Evolutionary conservation across 2,888 invertebrate genomes (phyloP).

Genomic region (Junonia oenone): DNA sequence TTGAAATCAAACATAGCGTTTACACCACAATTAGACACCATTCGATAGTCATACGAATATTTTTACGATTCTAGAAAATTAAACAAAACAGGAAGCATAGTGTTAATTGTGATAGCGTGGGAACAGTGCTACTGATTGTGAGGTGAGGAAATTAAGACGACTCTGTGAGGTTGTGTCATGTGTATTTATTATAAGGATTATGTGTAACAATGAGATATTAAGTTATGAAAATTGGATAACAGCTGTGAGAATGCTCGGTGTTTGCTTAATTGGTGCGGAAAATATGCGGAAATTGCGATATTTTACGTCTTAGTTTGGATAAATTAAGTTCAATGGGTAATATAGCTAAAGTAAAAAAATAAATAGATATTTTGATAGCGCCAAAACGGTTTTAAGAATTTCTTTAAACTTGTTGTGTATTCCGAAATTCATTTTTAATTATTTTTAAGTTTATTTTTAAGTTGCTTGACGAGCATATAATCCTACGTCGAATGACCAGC

Average conservation of each 20-base stretch:
- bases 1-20: too few relatives aligned
- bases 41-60: background rate
- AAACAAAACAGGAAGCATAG: conserved; percentile 17
- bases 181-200: background rate
- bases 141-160: conserved; percentile 16
- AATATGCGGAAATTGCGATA: background rate
- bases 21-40: background rate
- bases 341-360: too few relatives aligned
- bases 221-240: background rate
- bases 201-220: background rate
- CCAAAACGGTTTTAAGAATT: too few relatives aligned
- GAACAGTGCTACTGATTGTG: conserved; percentile 12
- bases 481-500: too few relatives aligned
- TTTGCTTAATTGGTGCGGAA: background rate
- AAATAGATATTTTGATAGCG: too few relatives aligned
- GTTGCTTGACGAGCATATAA: too few relatives aligned
- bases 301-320: background rate
- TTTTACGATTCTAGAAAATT: conserved; percentile 8
- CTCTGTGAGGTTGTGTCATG: conserved; percentile 10
- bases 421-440: too few relatives aligned
- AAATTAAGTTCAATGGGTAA: too few relatives aligned
- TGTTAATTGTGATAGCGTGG: conserved; percentile 19
- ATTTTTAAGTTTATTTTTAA: too few relatives aligned
- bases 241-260: background rate
- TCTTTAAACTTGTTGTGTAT: too few relatives aligned